These are phyloP conservation scores for Pitangus sulphuratus DNA, from an alignment of 2,797 vertebrate species.

Conservation along the genomic window DNA sequence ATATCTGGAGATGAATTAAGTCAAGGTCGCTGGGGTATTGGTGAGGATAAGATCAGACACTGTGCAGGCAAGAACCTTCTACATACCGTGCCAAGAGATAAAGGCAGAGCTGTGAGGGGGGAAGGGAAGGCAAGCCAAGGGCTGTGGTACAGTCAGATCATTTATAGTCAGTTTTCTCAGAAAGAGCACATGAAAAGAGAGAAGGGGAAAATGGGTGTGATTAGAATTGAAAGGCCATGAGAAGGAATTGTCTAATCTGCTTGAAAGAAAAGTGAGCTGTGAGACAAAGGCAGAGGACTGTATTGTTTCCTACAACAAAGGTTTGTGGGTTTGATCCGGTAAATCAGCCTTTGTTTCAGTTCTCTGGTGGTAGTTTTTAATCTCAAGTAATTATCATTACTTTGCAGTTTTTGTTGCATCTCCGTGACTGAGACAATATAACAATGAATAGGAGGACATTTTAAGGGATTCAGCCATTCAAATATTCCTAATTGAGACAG, in stretches of 20 bases:
- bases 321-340: background rate
- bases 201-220: background rate
- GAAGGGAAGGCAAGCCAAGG: background rate
- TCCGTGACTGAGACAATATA: background rate
- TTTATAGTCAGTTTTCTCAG: background rate
- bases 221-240: slow-evolving; percentile 12
- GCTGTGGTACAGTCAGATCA: background rate
- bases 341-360: background rate
- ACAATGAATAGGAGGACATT: background rate
- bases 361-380: background rate
- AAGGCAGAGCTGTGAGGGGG: background rate
- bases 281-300: slow-evolving; percentile 17
- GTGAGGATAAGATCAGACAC: background rate
- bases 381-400: slow-evolving; percentile 25
- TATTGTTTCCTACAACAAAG: slow-evolving; percentile 5
- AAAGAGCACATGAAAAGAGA: background rate
- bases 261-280: background rate
- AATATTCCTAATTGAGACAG: background rate
- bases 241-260: background rate
- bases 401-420: background rate
- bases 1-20: background rate
- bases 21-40: background rate
- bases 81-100: background rate
- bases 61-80: background rate
- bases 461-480: background rate